These are phyloP conservation scores for Ochlodes sylvanus DNA, from an alignment of 2,888 invertebrate species.

Conservation along the genomic window DNA sequence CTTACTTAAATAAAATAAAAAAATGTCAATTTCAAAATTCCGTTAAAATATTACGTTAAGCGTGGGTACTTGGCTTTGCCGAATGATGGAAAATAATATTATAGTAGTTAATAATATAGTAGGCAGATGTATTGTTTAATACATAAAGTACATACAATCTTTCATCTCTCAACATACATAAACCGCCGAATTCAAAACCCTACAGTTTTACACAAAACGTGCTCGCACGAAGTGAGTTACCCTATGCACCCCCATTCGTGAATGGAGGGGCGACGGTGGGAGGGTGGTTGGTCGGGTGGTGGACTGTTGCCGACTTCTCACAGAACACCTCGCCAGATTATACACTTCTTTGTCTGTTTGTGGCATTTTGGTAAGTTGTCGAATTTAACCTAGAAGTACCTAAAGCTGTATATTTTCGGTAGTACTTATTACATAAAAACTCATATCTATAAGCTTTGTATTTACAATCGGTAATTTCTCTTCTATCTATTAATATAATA, in stretches of 20 bases:
- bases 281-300: constrained; percentile 1
- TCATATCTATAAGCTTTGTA: too few relatives aligned
- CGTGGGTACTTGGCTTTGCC: too few relatives aligned
- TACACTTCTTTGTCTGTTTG: constrained; percentile 45
- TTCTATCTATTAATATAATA: too few relatives aligned
- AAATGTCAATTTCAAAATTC: too few relatives aligned
- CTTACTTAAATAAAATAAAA: too few relatives aligned
- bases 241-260: constrained; percentile 9
- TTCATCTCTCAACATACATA: not conserved
- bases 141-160: not conserved
- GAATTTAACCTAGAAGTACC: not conserved
- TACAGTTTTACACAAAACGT: constrained; percentile 24
- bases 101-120: too few relatives aligned
- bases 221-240: constrained; percentile 31
- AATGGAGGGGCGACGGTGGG: not conserved
- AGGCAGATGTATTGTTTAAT: too few relatives aligned
- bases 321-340: constrained; percentile 45
- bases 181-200: constrained; percentile 8
- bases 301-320: constrained; percentile 39
- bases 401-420: too few relatives aligned
- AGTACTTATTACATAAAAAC: too few relatives aligned
- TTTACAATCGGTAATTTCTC: too few relatives aligned
- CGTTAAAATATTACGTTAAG: too few relatives aligned
- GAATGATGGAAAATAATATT: too few relatives aligned
- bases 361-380: constrained; percentile 26